Percentiles rank a stretch among this genome's conserved stretches.
Conservation (phyloP, 92 coral and sea anemone species). For the Zoanthus gigantus region DNA sequence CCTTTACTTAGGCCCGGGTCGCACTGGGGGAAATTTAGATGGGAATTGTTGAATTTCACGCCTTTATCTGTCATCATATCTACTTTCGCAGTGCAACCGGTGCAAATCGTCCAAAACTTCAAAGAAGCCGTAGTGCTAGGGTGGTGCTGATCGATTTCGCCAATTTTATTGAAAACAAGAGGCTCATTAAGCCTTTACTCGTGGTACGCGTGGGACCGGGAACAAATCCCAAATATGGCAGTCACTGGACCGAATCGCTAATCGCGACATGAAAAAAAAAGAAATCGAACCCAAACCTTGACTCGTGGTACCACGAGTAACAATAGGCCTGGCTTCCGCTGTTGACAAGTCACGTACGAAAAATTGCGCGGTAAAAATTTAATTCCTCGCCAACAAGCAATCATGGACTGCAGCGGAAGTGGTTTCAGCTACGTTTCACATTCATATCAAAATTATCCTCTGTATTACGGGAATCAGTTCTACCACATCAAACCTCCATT, state of each 20-base stretch:
- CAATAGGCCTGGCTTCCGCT: not conserved
- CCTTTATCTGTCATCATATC: constrained; percentile 29
- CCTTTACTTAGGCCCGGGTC: constrained; percentile 41
- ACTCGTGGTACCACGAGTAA: too few relatives aligned
- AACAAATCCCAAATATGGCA: too few relatives aligned
- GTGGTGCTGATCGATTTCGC: constrained; percentile 35
- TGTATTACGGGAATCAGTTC: not conserved
- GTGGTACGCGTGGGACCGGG: too few relatives aligned
- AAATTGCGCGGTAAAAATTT: not conserved
- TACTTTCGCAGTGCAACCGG: constrained; percentile 30
- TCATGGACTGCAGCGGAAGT: constrained; percentile 4
- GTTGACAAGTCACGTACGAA: constrained; percentile 28
- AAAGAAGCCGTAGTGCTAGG: constrained; percentile 55
- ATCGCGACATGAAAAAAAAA: too few relatives aligned
- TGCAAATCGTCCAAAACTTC: constrained; percentile 39
- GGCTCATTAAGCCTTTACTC: too few relatives aligned
- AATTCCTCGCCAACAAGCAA: constrained; percentile 15
- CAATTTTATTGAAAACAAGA: constrained; percentile 12
- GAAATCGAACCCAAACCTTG: too few relatives aligned
- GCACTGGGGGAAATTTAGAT: constrained; percentile 27
- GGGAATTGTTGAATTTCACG: constrained; percentile 9
- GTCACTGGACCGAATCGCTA: too few relatives aligned
- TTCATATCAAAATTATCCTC: constrained; percentile 1
- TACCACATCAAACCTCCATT: constrained; percentile 9
- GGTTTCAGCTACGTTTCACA: constrained; percentile 1